Evolutionary conservation across 2,888 invertebrate genomes (phyloP), one percentile per base, ranked within the genome.

Genomic region (Andrena bicolor): DNA sequence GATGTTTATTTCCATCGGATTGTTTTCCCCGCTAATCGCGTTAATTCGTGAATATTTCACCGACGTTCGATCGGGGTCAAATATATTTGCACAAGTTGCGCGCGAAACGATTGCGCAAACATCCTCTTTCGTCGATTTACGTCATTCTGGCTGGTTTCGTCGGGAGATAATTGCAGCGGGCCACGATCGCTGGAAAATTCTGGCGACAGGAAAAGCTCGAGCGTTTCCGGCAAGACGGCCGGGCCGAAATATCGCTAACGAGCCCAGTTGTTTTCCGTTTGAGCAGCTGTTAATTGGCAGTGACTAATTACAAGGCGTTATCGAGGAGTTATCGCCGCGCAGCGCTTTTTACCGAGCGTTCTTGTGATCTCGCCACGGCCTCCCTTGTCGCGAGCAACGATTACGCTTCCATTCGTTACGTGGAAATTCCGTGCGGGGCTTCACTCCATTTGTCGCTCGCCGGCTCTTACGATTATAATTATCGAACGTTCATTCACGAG

Each of bases 281-380:
- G 91, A 93, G 93, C 93, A 92, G 91, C 92, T 92, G 93, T 93
- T 94, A 94, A 94, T 94, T 94, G 93, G 92, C 93, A 93, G 92
- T 93, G 93, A 94, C 94, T 93, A 94, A 94, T 94, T 94, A 92
- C 93, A 87, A 87, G 85, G 88, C 86, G 89, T 91, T 92, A 92
- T 93, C 93, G 87, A 77, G 68, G 77, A 90, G 89, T 91, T 90
- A 88, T 90, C 90, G 86, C 80, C 68, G 64, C 26, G 66, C 20
- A 61, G 49, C 66, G 71, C 77, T 80, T 83, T 83, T 85, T 80
- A 71, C 81, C 70, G 73, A 85, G 71, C 73, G 78, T 73, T 83
- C 66, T 70, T 60, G 76, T 48, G 61, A 75, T 80, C 81, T 77
- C 58, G 56, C 73, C 60, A 28, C 71, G 66, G 63, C 63, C 69